These are phyloP conservation scores for Aldrovandia affinis DNA, from an alignment of 2,797 vertebrate species.

Conservation along the genomic window DNA sequence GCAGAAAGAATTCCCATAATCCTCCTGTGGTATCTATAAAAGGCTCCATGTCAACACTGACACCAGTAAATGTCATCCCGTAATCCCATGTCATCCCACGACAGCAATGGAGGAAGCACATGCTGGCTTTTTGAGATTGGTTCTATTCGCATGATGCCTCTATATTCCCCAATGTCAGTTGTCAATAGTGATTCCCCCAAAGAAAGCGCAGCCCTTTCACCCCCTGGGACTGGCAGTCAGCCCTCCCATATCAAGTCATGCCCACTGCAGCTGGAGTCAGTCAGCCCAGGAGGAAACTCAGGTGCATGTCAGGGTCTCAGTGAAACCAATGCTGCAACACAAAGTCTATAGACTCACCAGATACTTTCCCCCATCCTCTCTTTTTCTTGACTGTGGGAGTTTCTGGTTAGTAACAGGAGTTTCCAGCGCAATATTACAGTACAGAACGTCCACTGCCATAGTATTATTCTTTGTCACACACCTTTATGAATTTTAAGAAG, in stretches of 20 bases:
- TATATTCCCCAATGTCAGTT: neutral
- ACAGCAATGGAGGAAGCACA: neutral
- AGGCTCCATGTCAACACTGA: neutral
- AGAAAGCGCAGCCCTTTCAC: neutral
- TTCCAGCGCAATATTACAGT: too few species aligned
- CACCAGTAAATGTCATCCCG: neutral
- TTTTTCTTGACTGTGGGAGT: too few species aligned
- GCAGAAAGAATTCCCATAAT: neutral
- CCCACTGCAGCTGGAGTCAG: neutral
- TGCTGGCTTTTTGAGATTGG: neutral
- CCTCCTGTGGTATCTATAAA: neutral
- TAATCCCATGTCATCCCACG: neutral
- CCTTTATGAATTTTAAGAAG: too few species aligned
- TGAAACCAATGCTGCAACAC: too few species aligned
- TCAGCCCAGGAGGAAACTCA: neutral
- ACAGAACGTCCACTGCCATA: too few species aligned
- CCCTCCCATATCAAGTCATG: neutral
- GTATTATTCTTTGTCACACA: too few species aligned
- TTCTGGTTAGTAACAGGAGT: too few species aligned
- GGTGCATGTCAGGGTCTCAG: neutral
- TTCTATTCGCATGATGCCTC: neutral
- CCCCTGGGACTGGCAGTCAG: neutral
- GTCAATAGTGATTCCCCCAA: neutral
- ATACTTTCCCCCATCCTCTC: too few species aligned
- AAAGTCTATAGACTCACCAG: too few species aligned